Base-by-base conservation (phyloP, 2,113 vertebrate species). In the Tyrannus savana region DNA sequence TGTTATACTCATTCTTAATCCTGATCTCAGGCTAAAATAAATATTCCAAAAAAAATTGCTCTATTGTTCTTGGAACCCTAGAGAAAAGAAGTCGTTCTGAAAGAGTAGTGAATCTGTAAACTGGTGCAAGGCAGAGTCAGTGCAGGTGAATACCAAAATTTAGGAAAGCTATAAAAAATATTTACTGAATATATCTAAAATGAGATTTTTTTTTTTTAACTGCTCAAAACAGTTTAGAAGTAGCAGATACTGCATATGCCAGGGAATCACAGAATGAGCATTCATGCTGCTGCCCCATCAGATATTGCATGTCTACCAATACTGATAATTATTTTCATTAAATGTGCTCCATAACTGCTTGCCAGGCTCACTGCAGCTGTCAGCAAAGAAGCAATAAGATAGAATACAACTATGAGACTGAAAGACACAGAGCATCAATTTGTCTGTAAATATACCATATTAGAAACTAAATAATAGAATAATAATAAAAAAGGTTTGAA, bases 151-250 rank as follows among this genome's bases (percentile, higher is more conserved):
- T 19, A 28, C 1, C 86, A 25, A 59, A 79, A 30, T 14, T 37
- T 31, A 42, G 9, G 12, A 56, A 30, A 90, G 44, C 1, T 14
- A 59, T 47, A 39, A 53, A 55, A 86, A 84, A 37, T 24, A 47
- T 35, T 71, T 60, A 68, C 6, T 46, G 6, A 31, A n/a, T 75
- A n/a, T 18, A 31, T 6, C 2, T 23, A 60, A 84, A 84, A 68
- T 6, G 0, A 62, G 3, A 2, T 35, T 8, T 41, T n/a, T 27
- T 30, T 22, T 50, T 68, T 35, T 37, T 3, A 42, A 50, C 7
- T 67, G 6, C 3, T 59, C 5, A 9, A 30, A 84, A 18, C 1
- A 18, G 2, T 33, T 83, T 59, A 19, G 18, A 74, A 79, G 10
- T 35, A 88, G 33, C 3, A 95, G 9, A 55, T 30, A 46, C 17